Base-by-base conservation (phyloP, 2,797 vertebrate species). In the Neosilurus mollespiculum region DNA sequence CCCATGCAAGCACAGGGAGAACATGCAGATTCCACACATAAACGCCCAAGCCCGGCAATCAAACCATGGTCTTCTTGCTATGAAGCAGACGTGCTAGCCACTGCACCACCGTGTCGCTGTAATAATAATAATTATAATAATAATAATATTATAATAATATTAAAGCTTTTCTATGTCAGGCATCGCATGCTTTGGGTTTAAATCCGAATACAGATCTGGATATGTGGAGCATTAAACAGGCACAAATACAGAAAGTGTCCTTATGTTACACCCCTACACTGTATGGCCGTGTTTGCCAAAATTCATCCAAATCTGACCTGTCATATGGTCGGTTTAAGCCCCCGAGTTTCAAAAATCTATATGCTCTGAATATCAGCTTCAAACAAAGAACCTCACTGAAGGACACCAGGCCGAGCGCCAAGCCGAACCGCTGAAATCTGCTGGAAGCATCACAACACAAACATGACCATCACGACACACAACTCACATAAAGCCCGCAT, bases 311-410 rank as follows among this genome's bases (percentile, higher is more conserved):
- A 82, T 53, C 70, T 82, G 81, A 87, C 81, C 77, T 72, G 67
- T 82, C 51, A 81, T 81, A 81, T 84, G 58, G 58, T 20, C 4
- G 20, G 18, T 59, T 59, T 59, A 59, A 43, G 43, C 43, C 43
- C 43, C 43, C 8, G 58, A 7, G 20, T 59, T 20, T 18, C 16
- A 81, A 83, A 81, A 89, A 86, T 80, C 71, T 89, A 56, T 90
- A 82, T 65, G 66, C 77, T 83, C 77, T 81, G 83, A 86, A 78
- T 85, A 78, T 83, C 77, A 82, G 70, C 83, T 86, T 86, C 82
- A 70, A 88, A 84, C 81, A 78, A 82, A 70, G 73, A 59, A 78
- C 43, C 73, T 81, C 65, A 18, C 80, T 78, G 80, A 85, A 87
- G 83, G 84, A 81, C 84, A 67, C 16, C 37, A 59, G 81, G 61